Evolutionary conservation across 2,113 vertebrate species (phyloP).

Genomic region (Aegotheles bennettii): DNA sequence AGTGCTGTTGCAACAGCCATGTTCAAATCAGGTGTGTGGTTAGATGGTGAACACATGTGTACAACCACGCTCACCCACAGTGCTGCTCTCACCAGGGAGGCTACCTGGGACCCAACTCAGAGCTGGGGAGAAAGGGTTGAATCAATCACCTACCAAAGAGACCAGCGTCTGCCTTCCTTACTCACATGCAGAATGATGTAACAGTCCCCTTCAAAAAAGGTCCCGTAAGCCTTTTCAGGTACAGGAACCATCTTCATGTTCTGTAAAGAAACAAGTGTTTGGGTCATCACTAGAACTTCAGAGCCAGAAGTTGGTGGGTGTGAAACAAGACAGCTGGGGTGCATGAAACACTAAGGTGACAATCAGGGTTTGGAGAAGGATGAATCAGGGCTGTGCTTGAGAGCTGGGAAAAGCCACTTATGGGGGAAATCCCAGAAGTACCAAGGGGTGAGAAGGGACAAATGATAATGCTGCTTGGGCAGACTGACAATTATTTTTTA

Average conservation of each 20-base stretch:
- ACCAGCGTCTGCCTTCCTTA: not conserved
- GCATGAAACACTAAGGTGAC: not conserved
- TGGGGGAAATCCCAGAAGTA: not conserved
- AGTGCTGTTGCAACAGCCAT: not conserved
- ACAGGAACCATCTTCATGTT: slow-evolving; percentile 86
- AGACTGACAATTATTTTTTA: not conserved
- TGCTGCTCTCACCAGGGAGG: not conserved
- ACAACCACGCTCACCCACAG: not conserved
- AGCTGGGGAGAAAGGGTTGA: not conserved
- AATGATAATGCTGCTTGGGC: not conserved
- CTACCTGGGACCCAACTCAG: not conserved
- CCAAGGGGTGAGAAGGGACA: not conserved
- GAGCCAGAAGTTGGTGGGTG: not conserved
- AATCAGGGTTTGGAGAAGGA: not conserved
- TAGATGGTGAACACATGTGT: not conserved
- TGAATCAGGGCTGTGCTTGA: not conserved
- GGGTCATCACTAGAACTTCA: not conserved
- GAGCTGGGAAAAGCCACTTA: not conserved
- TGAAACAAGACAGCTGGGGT: not conserved
- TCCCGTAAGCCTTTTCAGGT: slow-evolving; percentile 79
- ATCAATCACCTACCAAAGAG: not conserved
- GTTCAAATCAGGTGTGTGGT: not conserved
- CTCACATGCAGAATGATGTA: slow-evolving; percentile 85
- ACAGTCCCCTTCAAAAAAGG: slow-evolving; percentile 90
- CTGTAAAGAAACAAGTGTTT: slow-evolving; percentile 56